Evolutionary conservation across 2,888 invertebrate species (phyloP).

Genomic region (Diachrysia chrysitis): DNA sequence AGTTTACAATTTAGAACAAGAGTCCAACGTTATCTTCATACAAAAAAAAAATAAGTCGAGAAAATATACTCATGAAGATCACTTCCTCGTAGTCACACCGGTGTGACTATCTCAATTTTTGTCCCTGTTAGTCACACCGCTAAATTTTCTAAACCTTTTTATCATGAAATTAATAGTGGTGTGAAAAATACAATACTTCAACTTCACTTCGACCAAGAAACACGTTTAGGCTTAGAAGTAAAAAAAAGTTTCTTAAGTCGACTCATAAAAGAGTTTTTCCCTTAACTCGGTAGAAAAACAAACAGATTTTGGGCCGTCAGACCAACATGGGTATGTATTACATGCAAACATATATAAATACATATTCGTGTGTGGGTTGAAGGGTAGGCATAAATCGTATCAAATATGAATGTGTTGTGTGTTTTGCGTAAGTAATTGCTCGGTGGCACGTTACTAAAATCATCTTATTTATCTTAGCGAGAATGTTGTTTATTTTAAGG

Average conservation of each 20-base stretch:
- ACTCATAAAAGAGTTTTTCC: constrained; percentile 13
- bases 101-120: too few relatives aligned
- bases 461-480: constrained; percentile 3
- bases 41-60: not conserved
- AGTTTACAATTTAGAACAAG: too few relatives aligned
- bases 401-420: constrained; percentile 26
- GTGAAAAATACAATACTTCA: too few relatives aligned
- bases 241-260: too few relatives aligned
- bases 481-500: not conserved
- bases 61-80: constrained; percentile 22
- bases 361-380: constrained; percentile 9
- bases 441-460: constrained; percentile 17
- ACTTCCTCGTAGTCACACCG: too few relatives aligned
- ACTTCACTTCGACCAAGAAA: too few relatives aligned
- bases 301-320: constrained; percentile 19
- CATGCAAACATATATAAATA: too few relatives aligned
- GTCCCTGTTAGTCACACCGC: too few relatives aligned
- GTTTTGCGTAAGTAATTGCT: constrained; percentile 29
- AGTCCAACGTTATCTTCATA: too few relatives aligned
- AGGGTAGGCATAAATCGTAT: constrained; percentile 22
- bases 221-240: too few relatives aligned
- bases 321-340: constrained; percentile 26
- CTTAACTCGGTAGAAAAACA: constrained; percentile 11
- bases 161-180: too few relatives aligned
- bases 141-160: too few relatives aligned